These are phyloP conservation scores for Egretta garzetta DNA, from an alignment of 2,113 vertebrate species.

Conservation along the genomic window DNA sequence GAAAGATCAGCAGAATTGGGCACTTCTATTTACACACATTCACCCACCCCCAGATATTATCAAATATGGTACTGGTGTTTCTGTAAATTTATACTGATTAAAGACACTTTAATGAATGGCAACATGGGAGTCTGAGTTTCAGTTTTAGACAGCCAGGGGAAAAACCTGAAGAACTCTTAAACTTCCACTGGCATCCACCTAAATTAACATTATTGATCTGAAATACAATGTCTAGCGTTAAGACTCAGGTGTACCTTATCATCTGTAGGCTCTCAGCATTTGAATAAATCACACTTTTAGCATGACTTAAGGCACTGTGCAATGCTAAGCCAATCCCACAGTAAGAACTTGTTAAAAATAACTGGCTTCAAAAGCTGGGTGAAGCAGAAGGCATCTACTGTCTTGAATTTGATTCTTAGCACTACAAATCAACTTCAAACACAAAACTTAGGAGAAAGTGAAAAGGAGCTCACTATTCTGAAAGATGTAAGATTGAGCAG, in stretches of 20 bases:
- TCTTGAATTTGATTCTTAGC: not conserved
- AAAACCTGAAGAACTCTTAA: not conserved
- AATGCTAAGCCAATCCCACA: not conserved
- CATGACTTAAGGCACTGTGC: not conserved
- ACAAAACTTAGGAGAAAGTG: not conserved
- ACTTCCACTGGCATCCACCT: not conserved
- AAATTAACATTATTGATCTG: not conserved
- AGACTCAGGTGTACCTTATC: not conserved
- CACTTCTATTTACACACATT: not conserved
- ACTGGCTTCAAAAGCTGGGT: not conserved
- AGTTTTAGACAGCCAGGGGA: not conserved
- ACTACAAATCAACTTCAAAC: not conserved
- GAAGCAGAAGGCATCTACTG: not conserved
- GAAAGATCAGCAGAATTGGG: not conserved
- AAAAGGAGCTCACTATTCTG: not conserved
- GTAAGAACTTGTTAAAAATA: not conserved
- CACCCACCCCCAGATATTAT: fast-evolving
- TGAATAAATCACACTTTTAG: not conserved
- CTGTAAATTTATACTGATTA: not conserved
- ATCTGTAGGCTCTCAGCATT: not conserved
- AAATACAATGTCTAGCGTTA: fast-evolving
- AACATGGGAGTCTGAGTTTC: not conserved
- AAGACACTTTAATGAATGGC: not conserved
- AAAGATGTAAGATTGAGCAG: not conserved
- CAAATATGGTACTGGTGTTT: not conserved